Evolutionary conservation across 2,888 invertebrate species (phyloP).

Genomic region (Digitonthophagus gazella): DNA sequence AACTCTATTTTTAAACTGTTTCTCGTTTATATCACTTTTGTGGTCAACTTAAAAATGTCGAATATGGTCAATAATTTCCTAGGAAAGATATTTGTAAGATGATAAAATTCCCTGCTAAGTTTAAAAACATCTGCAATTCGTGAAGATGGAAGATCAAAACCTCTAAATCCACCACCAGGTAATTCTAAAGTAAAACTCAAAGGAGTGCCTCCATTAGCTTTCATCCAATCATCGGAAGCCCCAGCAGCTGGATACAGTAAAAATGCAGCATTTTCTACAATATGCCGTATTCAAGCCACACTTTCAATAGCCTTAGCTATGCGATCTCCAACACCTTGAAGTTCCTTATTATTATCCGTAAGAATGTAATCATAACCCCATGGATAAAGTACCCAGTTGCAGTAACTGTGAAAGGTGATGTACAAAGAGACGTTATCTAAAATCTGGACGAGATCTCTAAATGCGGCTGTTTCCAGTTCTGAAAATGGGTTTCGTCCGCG

Average conservation of each 20-base stretch:
- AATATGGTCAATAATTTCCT: no score
- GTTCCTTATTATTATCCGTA: slow-evolving; percentile 53
- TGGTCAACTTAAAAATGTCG: no score
- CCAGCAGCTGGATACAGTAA: slow-evolving; percentile 60
- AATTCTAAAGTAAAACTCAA: slow-evolving; percentile 65
- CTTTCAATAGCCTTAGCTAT: slow-evolving; percentile 51
- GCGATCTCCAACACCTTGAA: slow-evolving; percentile 51
- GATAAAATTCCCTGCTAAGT: slow-evolving; percentile 60
- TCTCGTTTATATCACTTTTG: no score
- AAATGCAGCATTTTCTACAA: slow-evolving; percentile 51
- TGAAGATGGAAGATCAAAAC: slow-evolving; percentile 58
- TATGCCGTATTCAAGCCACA: slow-evolving; percentile 50
- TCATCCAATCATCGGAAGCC: slow-evolving; percentile 66
- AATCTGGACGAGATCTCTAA: slow-evolving; percentile 55
- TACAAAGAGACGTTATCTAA: slow-evolving; percentile 62
- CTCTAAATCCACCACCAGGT: slow-evolving; percentile 55
- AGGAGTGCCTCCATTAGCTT: slow-evolving; percentile 55
- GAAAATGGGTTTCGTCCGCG: slow-evolving; percentile 65
- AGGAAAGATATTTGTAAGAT: slow-evolving; percentile 49
- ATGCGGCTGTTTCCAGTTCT: slow-evolving; percentile 62
- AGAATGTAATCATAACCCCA: slow-evolving; percentile 61
- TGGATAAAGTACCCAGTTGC: slow-evolving; percentile 65
- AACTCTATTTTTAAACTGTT: no score
- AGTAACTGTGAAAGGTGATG: slow-evolving; percentile 73
- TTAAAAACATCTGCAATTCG: slow-evolving; percentile 57